Evolutionary conservation across 2,888 invertebrate genomes (phyloP), one percentile per base, ranked within the genome.

Genomic region (Temnothorax ravouxi): DNA sequence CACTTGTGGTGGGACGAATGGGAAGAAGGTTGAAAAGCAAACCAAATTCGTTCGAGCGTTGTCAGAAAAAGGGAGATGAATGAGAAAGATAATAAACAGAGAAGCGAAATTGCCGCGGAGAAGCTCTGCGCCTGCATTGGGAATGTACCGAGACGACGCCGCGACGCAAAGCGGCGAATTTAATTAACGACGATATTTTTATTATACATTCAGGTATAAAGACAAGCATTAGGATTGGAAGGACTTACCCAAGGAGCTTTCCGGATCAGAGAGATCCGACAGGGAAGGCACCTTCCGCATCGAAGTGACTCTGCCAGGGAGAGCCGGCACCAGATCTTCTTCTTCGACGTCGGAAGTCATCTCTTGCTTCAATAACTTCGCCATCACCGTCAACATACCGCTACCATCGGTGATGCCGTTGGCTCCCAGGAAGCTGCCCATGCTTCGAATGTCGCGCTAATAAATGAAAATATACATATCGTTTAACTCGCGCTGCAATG

Each of bases 261-360:
- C 98, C 84, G 97, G 97, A 95, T 98, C 98, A 75, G 98, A 98
- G 75, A 98, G 96, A 95, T 98, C 98, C 91, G 98, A 98, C 92
- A 98, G 96, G 72, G 98, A 98, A 61, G 98, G 98, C 91, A 98
- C 98, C 95, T 98, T 98, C 95, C 98, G 98, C 96, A 97, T 97
- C 87, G 97, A 96, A 87, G 97, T 95, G 86, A 96, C 95, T 62
- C 96, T 95, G 88, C 95, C 95, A 74, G 95, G 95, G 72, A 95
- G 93, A 87, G 95, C 96, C 86, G 97, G 96, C 87, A 95, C 94
- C 82, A 96, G 95, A 95, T 97, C 97, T 94, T 97, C 95, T 87
- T 96, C 96, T 90, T 95, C 95, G 87, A 95, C 95, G 83, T 96
- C 95, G 85, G 96, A 96, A 87, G 95, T 92, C 84, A 95, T 94